Evolutionary conservation across 2,888 invertebrate genomes (phyloP).

Genomic region (Drosophila fulvimacula): DNA sequence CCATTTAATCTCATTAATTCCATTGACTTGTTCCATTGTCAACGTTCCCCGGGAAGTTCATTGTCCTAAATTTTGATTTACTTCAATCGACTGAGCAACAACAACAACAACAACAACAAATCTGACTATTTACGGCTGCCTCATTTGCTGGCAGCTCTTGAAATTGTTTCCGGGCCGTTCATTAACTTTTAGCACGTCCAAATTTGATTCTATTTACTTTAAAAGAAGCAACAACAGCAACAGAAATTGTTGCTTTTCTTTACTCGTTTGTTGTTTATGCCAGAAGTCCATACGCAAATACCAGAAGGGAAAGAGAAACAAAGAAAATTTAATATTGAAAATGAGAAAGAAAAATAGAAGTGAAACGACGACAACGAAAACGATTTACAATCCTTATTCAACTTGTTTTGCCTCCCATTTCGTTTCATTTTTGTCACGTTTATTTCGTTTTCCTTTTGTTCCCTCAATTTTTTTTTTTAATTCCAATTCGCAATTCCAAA

Average conservation of each 20-base stretch:
- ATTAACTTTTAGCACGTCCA: slow-evolving; percentile 65
- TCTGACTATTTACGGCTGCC: slow-evolving; percentile 10
- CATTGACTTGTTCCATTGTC: slow-evolving; percentile 24
- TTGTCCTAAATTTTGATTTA: slow-evolving; percentile 30
- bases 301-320: slow-evolving; percentile 1
- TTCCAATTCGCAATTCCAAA: background rate
- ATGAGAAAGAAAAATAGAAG: slow-evolving; percentile 4
- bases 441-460: background rate
- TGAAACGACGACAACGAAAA: slow-evolving; percentile 15
- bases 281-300: slow-evolving; percentile 29
- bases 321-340: background rate
- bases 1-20: slow-evolving; percentile 12
- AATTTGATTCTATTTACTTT: slow-evolving; percentile 68
- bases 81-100: slow-evolving; percentile 3
- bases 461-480: background rate
- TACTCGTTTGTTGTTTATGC: slow-evolving; percentile 28
- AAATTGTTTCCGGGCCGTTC: slow-evolving; percentile 70
- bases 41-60: slow-evolving; percentile 38
- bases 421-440: slow-evolving; percentile 14
- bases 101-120: slow-evolving; percentile 5
- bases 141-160: slow-evolving; percentile 32
- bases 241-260: slow-evolving; percentile 25
- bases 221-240: slow-evolving; percentile 7
- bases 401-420: slow-evolving; percentile 26
- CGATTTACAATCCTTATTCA: slow-evolving; percentile 39